Base-by-base conservation (phyloP, 2,113 vertebrate genomes). In the Erythrocercus mccallii region DNA sequence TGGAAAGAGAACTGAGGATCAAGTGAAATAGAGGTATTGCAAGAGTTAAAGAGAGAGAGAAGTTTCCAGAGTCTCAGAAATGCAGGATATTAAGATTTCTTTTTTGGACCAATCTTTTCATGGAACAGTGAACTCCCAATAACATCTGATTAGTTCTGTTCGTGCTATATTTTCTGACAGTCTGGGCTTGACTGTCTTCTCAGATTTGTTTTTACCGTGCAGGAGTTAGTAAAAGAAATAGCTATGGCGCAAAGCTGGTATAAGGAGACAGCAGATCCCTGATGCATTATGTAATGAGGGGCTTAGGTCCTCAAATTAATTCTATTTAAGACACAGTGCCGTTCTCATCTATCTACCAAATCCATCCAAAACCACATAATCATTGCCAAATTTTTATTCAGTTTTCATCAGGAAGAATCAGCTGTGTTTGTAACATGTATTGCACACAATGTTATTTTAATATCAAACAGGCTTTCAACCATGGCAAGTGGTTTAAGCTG, bases 101-200 rank as follows among this genome's bases (percentile, higher is more conserved):
- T 76, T 77, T 86, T 40, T 73, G 3, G 31, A 48, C 68, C 47
- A 66, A 48, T 84, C n/a, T 57, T 69, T 85, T 88, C 86, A 80
- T 5, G 11, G 90, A 95, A 70, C 57, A 80, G 35, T 69, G 66
- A 94, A 62, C 40, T 94, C 86, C 83, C 56, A 56, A 57, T 86
- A 84, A 30, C 16, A 77, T 53, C 93, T 80, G 74, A 92, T 82
- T 65, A 86, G 74, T 69, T 69, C 79, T 94, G 27, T 44, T 72
- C 37, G 30, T 94, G 62, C 71, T 79, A 70, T n/a, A 88, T 93
- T 91, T 97, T 95, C 87, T 96, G 94, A 83, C 92, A 96, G 92
- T 85, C 68, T 48, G 71, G 53, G 71, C 66, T 90, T 64, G 71
- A 44, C 85, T 96, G 81, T 95, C 91, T 92, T 80, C 71, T 93